Base-by-base conservation (phyloP, 2,888 invertebrate genomes). In the Stictocephala bisonia region DNA sequence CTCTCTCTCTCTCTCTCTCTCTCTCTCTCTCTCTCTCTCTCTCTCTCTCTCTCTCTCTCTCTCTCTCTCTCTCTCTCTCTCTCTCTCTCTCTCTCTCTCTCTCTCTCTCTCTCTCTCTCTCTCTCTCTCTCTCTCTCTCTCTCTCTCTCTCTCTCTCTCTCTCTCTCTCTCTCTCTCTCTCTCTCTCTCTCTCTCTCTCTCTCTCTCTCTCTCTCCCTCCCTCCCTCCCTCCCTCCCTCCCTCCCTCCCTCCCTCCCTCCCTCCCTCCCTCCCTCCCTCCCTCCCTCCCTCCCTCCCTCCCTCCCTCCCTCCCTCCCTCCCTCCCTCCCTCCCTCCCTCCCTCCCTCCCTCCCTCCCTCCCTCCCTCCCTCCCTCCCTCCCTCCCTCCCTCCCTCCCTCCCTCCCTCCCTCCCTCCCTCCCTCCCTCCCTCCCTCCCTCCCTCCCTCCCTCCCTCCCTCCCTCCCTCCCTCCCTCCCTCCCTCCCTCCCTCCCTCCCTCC, bases 181-280 rank as follows among this genome's bases (percentile, higher is more conserved):
- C 24, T 53, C 41, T 27, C 27, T 35, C 24, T 31, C 70, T 51
- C 40, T 53, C 40, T 56, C 56, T 20, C 26, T 73, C 53, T 53
- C 56, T 24, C 56, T 15, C 29, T 58, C 18, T 18, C 29, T 18
- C 24, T 58, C 13, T 24, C 56, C n/a, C 27, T 53, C 6, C 4
- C 41, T 72, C 31, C n/a, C 51, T 26, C 40, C 70, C 44, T 67
- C 68, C 22, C 26, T 40, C 41, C 72, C 48, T 56, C 48, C 60
- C 27, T 13, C 70, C 50, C 68, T 72, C 41, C 31, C 4, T 68
- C 51, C 3, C 26, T 26, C 68, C 9, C 68, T 15, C 50, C 31
- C 68, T 50, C 48, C 24, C 51, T 50, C 50, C 18, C 50, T 24
- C 50, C 51, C 48, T 50, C 48, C 51, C 51, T 50, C 50, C 27